These are phyloP conservation scores for Sebastiscus tertius DNA, from an alignment of 2,797 vertebrate genomes.

Conservation along the genomic window DNA sequence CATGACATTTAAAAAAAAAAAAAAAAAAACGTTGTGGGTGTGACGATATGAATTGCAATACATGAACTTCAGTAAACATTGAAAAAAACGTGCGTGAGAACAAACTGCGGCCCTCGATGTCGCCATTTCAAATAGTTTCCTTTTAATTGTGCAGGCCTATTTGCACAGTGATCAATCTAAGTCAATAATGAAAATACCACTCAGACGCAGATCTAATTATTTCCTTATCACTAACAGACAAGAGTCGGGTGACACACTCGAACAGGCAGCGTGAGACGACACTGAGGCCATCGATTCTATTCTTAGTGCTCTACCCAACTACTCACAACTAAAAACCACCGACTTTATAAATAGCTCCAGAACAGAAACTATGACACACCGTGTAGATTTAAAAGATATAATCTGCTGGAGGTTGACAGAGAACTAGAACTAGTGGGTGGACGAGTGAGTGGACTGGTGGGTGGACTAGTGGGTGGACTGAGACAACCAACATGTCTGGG, in stretches of 20 bases:
- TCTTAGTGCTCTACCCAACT: neutral
- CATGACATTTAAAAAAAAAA: slow-evolving; percentile 35
- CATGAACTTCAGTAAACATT: slow-evolving; percentile 22
- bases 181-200: slow-evolving; percentile 37
- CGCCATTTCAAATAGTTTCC: slow-evolving; percentile 21
- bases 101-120: neutral
- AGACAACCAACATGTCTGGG: neutral
- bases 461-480: neutral
- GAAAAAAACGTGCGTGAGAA: neutral
- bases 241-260: neutral
- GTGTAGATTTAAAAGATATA: neutral
- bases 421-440: neutral
- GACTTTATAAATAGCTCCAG: slow-evolving; percentile 3
- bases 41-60: slow-evolving; percentile 12
- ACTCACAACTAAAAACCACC: slow-evolving; percentile 1
- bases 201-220: slow-evolving; percentile 30
- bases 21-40: neutral
- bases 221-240: slow-evolving; percentile 22
- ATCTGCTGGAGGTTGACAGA: neutral
- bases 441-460: neutral
- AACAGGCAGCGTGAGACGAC: neutral
- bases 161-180: slow-evolving; percentile 6
- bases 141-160: slow-evolving; percentile 13
- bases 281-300: neutral
- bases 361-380: slow-evolving; percentile 52